Percentiles rank a stretch among this genome's conserved stretches.
Evolutionary conservation across 1,140 invertebrate species (phyloP).

Genomic region (Glomeris maerens): DNA sequence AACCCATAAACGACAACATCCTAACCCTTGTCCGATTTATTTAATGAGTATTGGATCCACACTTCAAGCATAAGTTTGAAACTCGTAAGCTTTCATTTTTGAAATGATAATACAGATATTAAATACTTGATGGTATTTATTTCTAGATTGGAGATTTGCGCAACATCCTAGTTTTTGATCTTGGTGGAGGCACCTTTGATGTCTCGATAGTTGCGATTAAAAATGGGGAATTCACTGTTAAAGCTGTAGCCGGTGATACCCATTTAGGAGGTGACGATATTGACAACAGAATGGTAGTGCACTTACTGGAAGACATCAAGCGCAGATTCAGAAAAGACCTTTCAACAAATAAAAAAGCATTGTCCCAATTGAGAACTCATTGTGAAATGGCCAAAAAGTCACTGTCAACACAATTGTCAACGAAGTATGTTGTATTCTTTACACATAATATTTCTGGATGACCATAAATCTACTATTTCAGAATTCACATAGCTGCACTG

Average conservation of each 20-base stretch:
- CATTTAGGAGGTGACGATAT: constrained; percentile 18
- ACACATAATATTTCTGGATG: no score
- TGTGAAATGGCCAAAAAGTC: constrained; percentile 6
- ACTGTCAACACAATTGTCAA: not conserved
- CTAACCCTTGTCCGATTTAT: no score
- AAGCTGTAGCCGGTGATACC: constrained; percentile 45
- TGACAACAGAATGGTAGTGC: constrained; percentile 39
- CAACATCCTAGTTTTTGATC: constrained; percentile 15
- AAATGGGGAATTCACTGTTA: constrained; percentile 33
- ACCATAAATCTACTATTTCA: no score
- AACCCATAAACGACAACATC: no score
- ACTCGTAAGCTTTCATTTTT: no score
- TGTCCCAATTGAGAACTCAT: not conserved
- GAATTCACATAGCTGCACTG: constrained; percentile 14
- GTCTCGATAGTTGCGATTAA: constrained; percentile 11
- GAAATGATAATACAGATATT: no score
- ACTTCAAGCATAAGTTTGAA: no score
- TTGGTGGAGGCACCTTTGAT: constrained; percentile 21
- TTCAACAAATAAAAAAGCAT: not conserved
- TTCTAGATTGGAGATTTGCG: no score
- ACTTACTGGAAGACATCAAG: constrained; percentile 44
- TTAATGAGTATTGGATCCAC: no score
- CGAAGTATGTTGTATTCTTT: no score
- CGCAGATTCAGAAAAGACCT: not conserved
- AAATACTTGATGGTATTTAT: no score